Base-by-base conservation (phyloP, 2,888 invertebrate genomes). In the Philopedon plagiatum region DNA sequence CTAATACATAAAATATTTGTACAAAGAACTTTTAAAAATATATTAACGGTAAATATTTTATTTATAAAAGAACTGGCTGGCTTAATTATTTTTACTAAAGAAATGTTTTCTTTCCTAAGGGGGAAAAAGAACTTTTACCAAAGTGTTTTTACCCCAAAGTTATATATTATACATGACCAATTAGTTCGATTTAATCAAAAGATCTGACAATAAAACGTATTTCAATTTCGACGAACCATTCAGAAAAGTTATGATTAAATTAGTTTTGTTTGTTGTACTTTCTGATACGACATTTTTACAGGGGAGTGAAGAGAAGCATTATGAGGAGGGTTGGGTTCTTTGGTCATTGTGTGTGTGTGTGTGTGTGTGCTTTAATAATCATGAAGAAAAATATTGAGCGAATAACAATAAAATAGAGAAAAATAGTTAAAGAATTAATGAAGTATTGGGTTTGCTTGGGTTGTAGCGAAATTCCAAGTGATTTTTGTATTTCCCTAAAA, bases 151-250 rank as follows among this genome's bases (percentile, higher is more conserved):
- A 23, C 37, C 63, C 46, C 39, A 13, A 32, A 37, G 58, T 49
- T 41, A 64, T 58, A 57, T 56, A 70, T 70, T 64, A 58, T 64
- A 58, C 64, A 70, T 70, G 64, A 58, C 49, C 70, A 64, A 70
- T 70, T 70, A 70, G 57, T 34, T 70, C 26, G 49, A 32, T 62
- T 62, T 44, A 46, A 44, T 62, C 62, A 62, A 63, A 46, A 58
- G 58, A 58, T 37, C 26, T 21, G 44, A 18, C 54, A 44, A 54
- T 21, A 69, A 37, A 58, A 34, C 29, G 58, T 66, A 46, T 57
- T 46, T 58, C 41, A 32, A 66, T 58, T 32, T 46, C 57, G 58
- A 37, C 37, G 57, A 56, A 29, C 41, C 65, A 21, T 58, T 18
- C 2, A 29, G 34, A 58, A 58, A 58, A 66, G n/a, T 58, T 49